These are phyloP conservation scores for Lepisosteus oculatus DNA, from an alignment of 2,113 vertebrate genomes.

Conservation along the genomic window DNA sequence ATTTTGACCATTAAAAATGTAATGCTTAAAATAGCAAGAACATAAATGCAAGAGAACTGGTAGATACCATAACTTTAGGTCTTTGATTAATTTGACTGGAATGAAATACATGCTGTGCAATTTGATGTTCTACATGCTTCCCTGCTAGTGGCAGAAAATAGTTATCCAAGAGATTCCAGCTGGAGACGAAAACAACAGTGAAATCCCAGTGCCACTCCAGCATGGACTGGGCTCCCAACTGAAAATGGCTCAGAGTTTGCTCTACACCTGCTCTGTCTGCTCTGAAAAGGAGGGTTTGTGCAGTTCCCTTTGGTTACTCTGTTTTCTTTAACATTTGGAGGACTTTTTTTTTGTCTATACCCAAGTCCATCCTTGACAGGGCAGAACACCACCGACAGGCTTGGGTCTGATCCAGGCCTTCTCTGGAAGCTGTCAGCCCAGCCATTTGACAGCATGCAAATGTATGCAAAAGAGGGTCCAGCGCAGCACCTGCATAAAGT, in stretches of 20 bases:
- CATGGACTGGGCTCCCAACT: background rate
- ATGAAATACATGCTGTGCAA: constrained; percentile 50
- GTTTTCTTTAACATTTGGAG: constrained; percentile 50
- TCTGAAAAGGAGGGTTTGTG: background rate
- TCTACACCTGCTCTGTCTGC: constrained; percentile 4
- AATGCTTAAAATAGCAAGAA: too few relatives aligned
- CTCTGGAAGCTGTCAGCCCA: constrained; percentile 65
- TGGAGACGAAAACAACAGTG: constrained; percentile 60
- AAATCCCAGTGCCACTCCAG: constrained; percentile 28
- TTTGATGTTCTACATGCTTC: constrained; percentile 58
- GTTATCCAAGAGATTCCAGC: constrained; percentile 64
- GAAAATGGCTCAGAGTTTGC: background rate
- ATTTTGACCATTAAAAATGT: too few relatives aligned
- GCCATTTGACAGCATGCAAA: constrained; percentile 74
- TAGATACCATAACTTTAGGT: too few relatives aligned
- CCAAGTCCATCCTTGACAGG: constrained; percentile 31
- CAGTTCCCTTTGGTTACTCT: constrained; percentile 11
- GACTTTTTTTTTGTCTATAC: constrained; percentile 38
- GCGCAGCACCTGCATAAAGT: constrained; percentile 46
- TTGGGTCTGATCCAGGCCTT: constrained; percentile 62
- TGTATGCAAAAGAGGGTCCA: constrained; percentile 69
- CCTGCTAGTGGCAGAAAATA: constrained; percentile 68
- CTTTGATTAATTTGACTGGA: too few relatives aligned
- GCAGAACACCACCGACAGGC: constrained; percentile 47
- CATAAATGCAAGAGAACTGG: too few relatives aligned